Percentiles rank a stretch among this genome's conserved stretches.
These are phyloP conservation scores for Tinea semifulvella DNA, from an alignment of 2,888 invertebrate species.

Conservation along the genomic window DNA sequence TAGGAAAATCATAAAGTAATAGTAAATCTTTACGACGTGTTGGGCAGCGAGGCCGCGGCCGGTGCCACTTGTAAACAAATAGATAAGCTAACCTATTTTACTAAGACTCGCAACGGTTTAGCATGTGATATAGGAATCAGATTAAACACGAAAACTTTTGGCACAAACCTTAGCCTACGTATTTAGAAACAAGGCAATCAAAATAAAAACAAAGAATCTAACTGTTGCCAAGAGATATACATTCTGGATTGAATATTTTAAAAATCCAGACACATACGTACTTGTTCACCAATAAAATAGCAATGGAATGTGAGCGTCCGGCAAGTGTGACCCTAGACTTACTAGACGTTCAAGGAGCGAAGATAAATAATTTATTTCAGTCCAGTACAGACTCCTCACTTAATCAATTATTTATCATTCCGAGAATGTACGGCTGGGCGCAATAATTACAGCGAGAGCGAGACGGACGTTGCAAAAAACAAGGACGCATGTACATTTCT, in stretches of 20 bases:
- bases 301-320: background rate
- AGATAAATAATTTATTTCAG: conserved; percentile 26
- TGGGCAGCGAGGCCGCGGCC: conserved; percentile 29
- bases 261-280: too few species aligned
- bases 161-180: conserved; percentile 3
- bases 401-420: conserved; percentile 33
- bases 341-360: conserved; percentile 15
- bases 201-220: conserved; percentile 1
- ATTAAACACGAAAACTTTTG: background rate
- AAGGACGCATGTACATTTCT: background rate
- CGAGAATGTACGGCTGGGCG: conserved; percentile 6
- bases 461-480: conserved; percentile 20
- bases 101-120: background rate
- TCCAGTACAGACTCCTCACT: conserved; percentile 30
- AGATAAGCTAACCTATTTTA: conserved; percentile 18
- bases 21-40: conserved; percentile 30
- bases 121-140: conserved; percentile 1
- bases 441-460: conserved; percentile 21
- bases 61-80: conserved; percentile 42
- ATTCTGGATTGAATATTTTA: too few species aligned
- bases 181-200: background rate
- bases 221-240: background rate
- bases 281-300: background rate
- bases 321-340: background rate
- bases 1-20: conserved; percentile 14